A percentile compares a stretch with the other conserved stretches of the same genome.
Evolutionary conservation across 2,888 invertebrate genomes (phyloP).

Genomic region (Caenorhabditis sulstoni): DNA sequence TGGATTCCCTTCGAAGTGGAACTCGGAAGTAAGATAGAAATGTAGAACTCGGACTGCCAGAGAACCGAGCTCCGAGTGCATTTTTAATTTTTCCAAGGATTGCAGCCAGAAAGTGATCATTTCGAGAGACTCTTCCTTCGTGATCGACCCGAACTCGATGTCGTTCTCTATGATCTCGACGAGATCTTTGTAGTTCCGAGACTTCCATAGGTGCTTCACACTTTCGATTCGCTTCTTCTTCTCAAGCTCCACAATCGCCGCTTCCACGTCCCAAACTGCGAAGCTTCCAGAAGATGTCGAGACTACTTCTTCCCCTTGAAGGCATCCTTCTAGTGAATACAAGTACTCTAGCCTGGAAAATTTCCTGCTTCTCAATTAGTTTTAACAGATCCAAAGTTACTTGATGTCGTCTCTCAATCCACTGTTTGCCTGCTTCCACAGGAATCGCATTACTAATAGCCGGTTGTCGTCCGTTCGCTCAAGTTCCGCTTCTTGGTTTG

Average conservation of each 20-base stretch:
- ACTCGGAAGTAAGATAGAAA: constrained; percentile 33
- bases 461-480: neutral
- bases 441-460: constrained; percentile 22
- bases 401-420: constrained; percentile 29
- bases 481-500: neutral
- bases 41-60: constrained; percentile 23
- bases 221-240: constrained; percentile 49
- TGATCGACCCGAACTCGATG: constrained; percentile 50
- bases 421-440: constrained; percentile 44
- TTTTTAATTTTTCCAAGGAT: constrained; percentile 40
- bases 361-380: too few relatives aligned
- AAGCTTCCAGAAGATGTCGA: constrained; percentile 33
- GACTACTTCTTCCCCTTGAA: constrained; percentile 7
- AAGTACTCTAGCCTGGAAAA: constrained; percentile 42
- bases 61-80: neutral
- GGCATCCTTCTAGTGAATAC: constrained; percentile 3
- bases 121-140: constrained; percentile 43
- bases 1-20: neutral
- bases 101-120: constrained; percentile 57
- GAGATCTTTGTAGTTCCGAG: constrained; percentile 24
- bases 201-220: constrained; percentile 46
- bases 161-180: constrained; percentile 51
- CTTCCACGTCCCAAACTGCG: constrained; percentile 28
- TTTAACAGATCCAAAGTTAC: neutral
- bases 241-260: constrained; percentile 33